Evolutionary conservation across 1,140 invertebrate genomes (phyloP).

Genomic region (Catajapyx aquilonaris): DNA sequence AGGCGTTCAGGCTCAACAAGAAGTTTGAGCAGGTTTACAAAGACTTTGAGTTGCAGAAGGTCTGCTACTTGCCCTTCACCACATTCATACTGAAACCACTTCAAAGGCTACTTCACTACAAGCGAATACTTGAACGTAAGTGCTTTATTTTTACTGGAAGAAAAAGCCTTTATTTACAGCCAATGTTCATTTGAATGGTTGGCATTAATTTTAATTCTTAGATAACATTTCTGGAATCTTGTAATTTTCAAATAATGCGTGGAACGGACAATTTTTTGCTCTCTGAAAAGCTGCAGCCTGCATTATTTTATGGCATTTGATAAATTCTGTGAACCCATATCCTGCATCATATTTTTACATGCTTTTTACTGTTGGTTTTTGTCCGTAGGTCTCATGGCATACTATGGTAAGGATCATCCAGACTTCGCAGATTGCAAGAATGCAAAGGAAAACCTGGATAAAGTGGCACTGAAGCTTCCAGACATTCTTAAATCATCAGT

Average conservation of each 20-base stretch:
- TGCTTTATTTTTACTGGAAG: constrained; percentile 10
- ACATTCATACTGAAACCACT: constrained; percentile 72
- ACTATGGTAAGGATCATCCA: constrained; percentile 50
- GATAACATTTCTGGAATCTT: background rate
- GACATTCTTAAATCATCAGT: constrained; percentile 27
- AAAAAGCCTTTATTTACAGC: background rate
- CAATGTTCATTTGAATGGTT: background rate
- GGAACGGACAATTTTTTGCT: background rate
- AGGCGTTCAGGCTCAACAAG: constrained; percentile 41
- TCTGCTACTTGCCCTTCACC: constrained; percentile 69
- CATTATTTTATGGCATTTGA: background rate
- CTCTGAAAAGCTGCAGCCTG: background rate
- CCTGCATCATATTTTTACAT: background rate
- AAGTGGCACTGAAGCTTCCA: constrained; percentile 29
- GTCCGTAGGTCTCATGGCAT: constrained; percentile 40
- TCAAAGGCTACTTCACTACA: constrained; percentile 71
- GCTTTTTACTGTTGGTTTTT: constrained; percentile 6
- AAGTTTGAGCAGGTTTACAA: constrained; percentile 58
- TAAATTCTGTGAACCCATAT: background rate
- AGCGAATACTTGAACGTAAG: constrained; percentile 61
- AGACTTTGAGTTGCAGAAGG: constrained; percentile 66
- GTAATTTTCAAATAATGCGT: background rate
- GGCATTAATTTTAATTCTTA: background rate
- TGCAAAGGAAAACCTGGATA: constrained; percentile 38
- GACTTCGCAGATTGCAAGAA: constrained; percentile 51